Base-by-base conservation (phyloP, 2,113 vertebrate genomes). In the Neodontobutis hainanensis region DNA sequence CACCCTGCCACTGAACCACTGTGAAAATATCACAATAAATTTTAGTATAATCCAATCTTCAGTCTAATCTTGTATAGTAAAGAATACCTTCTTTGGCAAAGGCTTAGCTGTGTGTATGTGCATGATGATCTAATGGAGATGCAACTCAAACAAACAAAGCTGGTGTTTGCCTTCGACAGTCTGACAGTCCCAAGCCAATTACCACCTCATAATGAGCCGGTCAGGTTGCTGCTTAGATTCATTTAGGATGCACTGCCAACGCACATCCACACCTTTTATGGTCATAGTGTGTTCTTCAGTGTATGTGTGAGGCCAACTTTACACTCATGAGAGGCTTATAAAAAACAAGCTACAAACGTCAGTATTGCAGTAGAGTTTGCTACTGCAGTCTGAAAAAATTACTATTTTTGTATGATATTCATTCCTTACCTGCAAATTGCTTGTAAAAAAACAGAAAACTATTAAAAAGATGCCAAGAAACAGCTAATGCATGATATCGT, bases 111-210 rank as follows among this genome's bases (percentile, higher is more conserved):
- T 27, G 19, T 27, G 19, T 27, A 27, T 27, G 19, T 27, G 19
- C 11, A 43, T 11, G 42, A 43, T 8, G 1, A 46, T 16, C 60
- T 75, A 73, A 82, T 74, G 52, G 71, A 62, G 67, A 51, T 50
- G 59, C 77, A 74, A 72, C 73, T 64, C 71, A 77, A 82, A 79
- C 75, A 85, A 90, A 89, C 78, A 78, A 88, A 77, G 75, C 64
- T 78, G 76, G 58, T 73, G 72, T 57, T 6, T 16, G 35, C 61
- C 65, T 69, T 71, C 81, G 85, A 82, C 78, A 75, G 77, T 64
- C 77, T 85, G 85, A 87, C 85, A 83, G 61, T 73, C 82, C 64
- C 75, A 34, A 63, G 61, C 78, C 85, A 91, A 90, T 91, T 87
- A 88, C 78, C 83, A 75, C 78, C 61, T 81, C 81, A 77, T 85